Percentiles rank a stretch among this genome's conserved stretches.
phyloP scores from a whole-genome alignment of 1,140 invertebrate species.

The Nephila pilipes region DNA sequence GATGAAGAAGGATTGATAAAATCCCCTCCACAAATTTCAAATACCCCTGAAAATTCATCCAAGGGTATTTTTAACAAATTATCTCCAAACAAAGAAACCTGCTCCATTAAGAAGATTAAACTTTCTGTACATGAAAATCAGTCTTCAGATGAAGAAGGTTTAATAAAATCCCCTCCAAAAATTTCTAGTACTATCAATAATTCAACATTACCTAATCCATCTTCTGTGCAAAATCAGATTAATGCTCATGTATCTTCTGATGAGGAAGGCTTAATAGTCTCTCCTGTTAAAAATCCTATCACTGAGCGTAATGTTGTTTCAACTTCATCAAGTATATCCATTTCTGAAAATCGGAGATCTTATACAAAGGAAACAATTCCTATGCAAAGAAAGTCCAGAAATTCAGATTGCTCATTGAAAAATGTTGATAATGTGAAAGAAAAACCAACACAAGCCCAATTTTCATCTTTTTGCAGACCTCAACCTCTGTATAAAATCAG shows the following conservation, averaged over 20 bases:
- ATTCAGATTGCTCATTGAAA: neutral
- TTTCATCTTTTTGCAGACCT: neutral
- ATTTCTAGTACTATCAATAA: neutral
- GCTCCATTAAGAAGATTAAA: no score
- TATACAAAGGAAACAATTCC: neutral
- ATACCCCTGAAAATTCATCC: neutral
- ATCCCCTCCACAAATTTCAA: neutral
- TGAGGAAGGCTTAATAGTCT: neutral
- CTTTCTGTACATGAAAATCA: neutral
- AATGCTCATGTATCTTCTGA: neutral
- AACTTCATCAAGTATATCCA: neutral
- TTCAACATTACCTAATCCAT: neutral
- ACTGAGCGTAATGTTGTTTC: neutral
- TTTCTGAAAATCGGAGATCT: neutral
- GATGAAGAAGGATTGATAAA: constrained; percentile 26
- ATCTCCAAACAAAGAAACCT: no score
- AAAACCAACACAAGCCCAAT: neutral
- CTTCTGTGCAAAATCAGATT: neutral
- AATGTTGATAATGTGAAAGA: neutral
- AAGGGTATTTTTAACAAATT: no score
- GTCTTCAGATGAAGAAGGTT: neutral
- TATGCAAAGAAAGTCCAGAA: neutral
- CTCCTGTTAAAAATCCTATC: neutral
- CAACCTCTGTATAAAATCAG: neutral
- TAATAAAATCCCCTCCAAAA: neutral